Conservation (phyloP, 2,797 vertebrate species). For the Darevskia mixta region DNA sequence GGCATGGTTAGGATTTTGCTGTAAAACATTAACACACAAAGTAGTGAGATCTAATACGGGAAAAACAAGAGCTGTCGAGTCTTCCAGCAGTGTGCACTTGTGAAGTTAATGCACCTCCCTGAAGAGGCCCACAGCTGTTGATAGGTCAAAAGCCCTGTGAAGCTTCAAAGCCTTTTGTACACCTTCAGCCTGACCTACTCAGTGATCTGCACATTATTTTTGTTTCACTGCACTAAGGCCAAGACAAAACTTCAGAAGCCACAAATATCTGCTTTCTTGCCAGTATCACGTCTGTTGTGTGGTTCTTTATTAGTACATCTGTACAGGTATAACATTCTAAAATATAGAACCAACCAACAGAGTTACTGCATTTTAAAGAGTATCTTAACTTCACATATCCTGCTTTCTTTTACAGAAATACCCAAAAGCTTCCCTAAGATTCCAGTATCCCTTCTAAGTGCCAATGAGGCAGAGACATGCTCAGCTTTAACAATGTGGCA, state of each 20-base stretch:
- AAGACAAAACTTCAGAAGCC: slow-evolving; percentile 77
- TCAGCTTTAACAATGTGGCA: not conserved
- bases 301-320: not conserved
- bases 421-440: not conserved
- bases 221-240: slow-evolving; percentile 76
- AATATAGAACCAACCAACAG: not conserved
- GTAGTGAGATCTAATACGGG: not conserved
- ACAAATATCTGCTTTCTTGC: slow-evolving; percentile 65
- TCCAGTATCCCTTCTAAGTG: not conserved
- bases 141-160: slow-evolving; percentile 89
- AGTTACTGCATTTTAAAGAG: not conserved
- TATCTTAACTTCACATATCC: not conserved
- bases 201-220: slow-evolving; percentile 81
- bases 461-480: not conserved
- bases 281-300: not conserved
- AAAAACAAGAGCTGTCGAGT: slow-evolving; percentile 17
- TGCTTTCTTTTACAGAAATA: not conserved
- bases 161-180: slow-evolving; percentile 90
- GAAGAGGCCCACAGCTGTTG: slow-evolving; percentile 86
- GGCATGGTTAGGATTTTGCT: not conserved
- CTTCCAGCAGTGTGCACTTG: slow-evolving; percentile 62
- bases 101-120: slow-evolving; percentile 79
- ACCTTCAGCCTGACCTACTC: slow-evolving; percentile 82
- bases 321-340: not conserved
- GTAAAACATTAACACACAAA: not conserved